Percentiles rank a stretch among this genome's conserved stretches.
phyloP scores from a whole-genome alignment of 1,140 invertebrate genomes.

The Pristionchus pacificus region DNA sequence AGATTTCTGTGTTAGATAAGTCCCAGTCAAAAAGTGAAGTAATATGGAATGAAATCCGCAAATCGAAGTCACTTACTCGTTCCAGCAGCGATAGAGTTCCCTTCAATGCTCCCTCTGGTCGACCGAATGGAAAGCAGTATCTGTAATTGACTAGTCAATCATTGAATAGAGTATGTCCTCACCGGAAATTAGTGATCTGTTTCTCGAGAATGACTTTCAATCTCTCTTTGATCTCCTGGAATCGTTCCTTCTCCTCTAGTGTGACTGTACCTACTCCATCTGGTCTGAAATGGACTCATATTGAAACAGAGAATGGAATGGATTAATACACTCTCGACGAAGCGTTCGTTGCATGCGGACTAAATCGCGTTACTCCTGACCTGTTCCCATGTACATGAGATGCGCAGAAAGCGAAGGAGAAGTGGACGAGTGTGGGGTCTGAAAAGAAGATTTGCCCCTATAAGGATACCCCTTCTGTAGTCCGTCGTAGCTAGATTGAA shows the following conservation, averaged over 20 bases:
- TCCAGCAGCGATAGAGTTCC: constrained; percentile 90
- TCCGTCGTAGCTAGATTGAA: too few species aligned
- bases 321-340: background rate
- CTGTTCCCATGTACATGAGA: constrained; percentile 96
- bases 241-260: constrained; percentile 93
- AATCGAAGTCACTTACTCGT: constrained; percentile 65
- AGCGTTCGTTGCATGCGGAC: background rate
- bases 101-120: constrained; percentile 93
- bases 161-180: constrained; percentile 34
- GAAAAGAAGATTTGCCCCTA: too few species aligned
- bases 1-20: too few species aligned
- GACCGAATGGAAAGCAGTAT: constrained; percentile 95
- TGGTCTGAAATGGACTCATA: constrained; percentile 67
- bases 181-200: constrained; percentile 98
- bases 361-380: constrained; percentile 58
- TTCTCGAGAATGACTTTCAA: constrained; percentile 85
- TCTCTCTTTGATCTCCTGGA: constrained; percentile 92
- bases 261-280: constrained; percentile 97
- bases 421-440: constrained; percentile 95
- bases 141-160: constrained; percentile 60
- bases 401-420: constrained; percentile 96
- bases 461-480: too few species aligned
- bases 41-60: constrained; percentile 8
- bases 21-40: too few species aligned
- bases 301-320: constrained; percentile 5